Evolutionary conservation across 2,797 vertebrate genomes (phyloP).

Genomic region (Tarsius wallacei): DNA sequence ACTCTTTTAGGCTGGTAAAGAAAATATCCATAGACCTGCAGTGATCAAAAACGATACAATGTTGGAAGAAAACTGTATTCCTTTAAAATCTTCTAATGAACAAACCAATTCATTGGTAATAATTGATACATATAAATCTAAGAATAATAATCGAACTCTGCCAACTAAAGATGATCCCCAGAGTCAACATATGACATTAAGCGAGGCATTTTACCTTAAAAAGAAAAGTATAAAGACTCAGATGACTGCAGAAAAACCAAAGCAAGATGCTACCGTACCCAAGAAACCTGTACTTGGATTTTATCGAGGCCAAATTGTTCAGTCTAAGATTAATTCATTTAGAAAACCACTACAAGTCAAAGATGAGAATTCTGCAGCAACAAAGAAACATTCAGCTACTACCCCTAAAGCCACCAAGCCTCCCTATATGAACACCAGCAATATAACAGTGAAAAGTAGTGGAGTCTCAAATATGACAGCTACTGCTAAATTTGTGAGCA

Average conservation of each 20-base stretch:
- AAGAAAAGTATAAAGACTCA: constrained; percentile 89
- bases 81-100: constrained; percentile 77
- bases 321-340: constrained; percentile 97
- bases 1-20: constrained; percentile 90
- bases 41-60: constrained; percentile 64
- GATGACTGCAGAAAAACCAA: constrained; percentile 89
- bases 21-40: constrained; percentile 83
- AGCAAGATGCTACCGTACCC: constrained; percentile 78
- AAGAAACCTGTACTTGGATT: constrained; percentile 92
- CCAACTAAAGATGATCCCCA: constrained; percentile 75
- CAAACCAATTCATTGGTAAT: constrained; percentile 46
- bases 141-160: constrained; percentile 52
- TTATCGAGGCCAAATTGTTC: constrained; percentile 95
- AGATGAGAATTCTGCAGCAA: constrained; percentile 67
- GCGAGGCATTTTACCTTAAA: constrained; percentile 90
- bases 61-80: constrained; percentile 68
- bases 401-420: constrained; percentile 70
- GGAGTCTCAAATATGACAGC: background rate
- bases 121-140: constrained; percentile 64
- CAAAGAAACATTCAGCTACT: constrained; percentile 67
- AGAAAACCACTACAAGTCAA: constrained; percentile 90
- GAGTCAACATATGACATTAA: constrained; percentile 87
- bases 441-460: constrained; percentile 1
- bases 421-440: background rate
- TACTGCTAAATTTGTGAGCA: constrained; percentile 59